Evolutionary conservation across 2,888 invertebrate genomes (phyloP).

Genomic region (Resseliella maxima): DNA sequence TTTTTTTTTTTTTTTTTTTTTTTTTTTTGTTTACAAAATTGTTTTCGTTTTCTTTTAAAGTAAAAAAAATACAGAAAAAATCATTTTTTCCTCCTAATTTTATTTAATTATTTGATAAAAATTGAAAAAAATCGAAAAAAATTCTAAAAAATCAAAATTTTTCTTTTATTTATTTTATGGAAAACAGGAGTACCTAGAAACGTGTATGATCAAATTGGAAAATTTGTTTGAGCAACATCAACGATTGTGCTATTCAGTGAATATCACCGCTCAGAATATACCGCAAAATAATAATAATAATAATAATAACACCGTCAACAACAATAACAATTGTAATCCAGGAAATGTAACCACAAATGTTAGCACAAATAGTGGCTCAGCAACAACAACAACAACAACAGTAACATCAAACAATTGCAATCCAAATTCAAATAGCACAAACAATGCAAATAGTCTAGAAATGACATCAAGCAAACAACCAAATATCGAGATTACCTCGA

Average conservation of each 20-base stretch:
- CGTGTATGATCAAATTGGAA: slow-evolving; percentile 56
- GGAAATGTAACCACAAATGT: neutral
- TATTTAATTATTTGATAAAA: too few relatives aligned
- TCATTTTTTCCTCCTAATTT: neutral
- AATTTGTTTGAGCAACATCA: slow-evolving; percentile 55
- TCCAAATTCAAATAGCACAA: neutral
- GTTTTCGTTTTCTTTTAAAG: too few relatives aligned
- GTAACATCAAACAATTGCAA: neutral
- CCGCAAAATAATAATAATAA: slow-evolving; percentile 46
- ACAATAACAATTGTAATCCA: slow-evolving; percentile 14
- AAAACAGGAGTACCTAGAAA: slow-evolving; percentile 54
- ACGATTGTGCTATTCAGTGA: slow-evolving; percentile 52
- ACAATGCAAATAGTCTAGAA: slow-evolving; percentile 6
- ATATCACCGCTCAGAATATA: slow-evolving; percentile 51
- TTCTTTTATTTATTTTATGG: too few relatives aligned
- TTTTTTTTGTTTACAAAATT: neutral
- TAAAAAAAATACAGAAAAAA: too few relatives aligned
- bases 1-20: neutral
- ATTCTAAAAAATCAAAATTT: too few relatives aligned
- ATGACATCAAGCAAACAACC: slow-evolving; percentile 38
- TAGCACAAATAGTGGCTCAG: neutral
- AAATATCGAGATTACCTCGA: slow-evolving; percentile 53
- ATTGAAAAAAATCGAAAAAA: too few relatives aligned
- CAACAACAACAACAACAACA: slow-evolving; percentile 34
- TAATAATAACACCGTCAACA: slow-evolving; percentile 34